phyloP scores from a whole-genome alignment of 2,113 vertebrate genomes.

The Bufo gargarizans region DNA sequence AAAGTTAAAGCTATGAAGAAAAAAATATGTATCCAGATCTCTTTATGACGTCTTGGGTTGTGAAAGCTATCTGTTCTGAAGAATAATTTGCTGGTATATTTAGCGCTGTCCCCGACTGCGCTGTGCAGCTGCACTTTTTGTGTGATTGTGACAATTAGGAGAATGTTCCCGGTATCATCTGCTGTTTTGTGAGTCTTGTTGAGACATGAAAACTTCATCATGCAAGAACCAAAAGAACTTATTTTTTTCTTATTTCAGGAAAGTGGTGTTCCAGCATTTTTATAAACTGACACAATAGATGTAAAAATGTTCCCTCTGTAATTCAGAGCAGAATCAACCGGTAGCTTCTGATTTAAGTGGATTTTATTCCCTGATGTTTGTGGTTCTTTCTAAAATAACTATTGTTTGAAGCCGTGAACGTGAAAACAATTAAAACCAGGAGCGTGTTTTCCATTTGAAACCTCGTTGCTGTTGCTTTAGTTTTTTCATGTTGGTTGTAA shows the following conservation, averaged over 20 bases:
- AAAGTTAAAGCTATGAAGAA: not conserved
- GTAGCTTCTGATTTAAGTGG: conserved; percentile 57
- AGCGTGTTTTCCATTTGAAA: conserved; percentile 58
- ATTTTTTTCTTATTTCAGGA: conserved; percentile 37
- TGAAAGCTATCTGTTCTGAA: conserved; percentile 1
- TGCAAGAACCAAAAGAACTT: not conserved
- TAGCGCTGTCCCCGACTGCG: conserved; percentile 8
- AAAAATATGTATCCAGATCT: not conserved
- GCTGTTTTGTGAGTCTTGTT: conserved; percentile 24
- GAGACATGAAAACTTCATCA: conserved; percentile 27
- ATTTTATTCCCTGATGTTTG: conserved; percentile 22
- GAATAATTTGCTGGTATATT: conserved; percentile 46
- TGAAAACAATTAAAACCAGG: conserved; percentile 51
- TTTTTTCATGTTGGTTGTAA: conserved; percentile 58
- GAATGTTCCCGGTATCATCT: conserved; percentile 17
- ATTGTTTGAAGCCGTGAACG: conserved; percentile 52
- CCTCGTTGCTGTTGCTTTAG: conserved; percentile 10
- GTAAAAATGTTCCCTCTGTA: conserved; percentile 46
- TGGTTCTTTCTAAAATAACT: conserved; percentile 56
- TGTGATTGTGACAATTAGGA: conserved; percentile 18
- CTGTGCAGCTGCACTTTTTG: conserved; percentile 38
- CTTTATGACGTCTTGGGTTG: not conserved
- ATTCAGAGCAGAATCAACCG: conserved; percentile 49
- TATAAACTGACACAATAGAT: not conserved
- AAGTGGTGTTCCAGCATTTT: conserved; percentile 50